These are phyloP conservation scores for Rutpela maculata DNA, from an alignment of 2,888 invertebrate species.

Conservation along the genomic window DNA sequence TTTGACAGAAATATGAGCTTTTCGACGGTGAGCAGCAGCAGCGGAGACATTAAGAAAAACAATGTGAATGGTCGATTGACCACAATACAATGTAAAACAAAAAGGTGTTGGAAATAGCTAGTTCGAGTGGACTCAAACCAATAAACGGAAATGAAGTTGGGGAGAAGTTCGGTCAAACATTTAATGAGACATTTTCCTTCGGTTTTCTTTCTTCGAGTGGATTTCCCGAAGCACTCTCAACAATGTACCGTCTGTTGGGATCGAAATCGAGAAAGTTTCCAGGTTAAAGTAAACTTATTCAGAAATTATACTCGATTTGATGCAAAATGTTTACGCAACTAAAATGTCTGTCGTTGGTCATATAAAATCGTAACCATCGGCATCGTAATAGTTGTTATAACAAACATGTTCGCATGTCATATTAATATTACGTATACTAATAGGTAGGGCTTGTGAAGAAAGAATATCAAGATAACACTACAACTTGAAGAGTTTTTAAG, in stretches of 20 bases:
- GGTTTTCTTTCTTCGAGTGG: conserved; percentile 40
- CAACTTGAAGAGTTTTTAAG: background rate
- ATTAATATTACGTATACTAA: too few relatives aligned
- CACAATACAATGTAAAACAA: conserved; percentile 38
- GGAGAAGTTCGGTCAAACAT: conserved; percentile 47
- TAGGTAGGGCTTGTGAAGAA: too few relatives aligned
- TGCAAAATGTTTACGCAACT: conserved; percentile 24
- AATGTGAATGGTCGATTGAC: conserved; percentile 21
- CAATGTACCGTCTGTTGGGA: conserved; percentile 27
- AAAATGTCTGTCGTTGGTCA: too few relatives aligned
- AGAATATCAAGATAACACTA: too few relatives aligned
- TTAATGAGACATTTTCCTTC: conserved; percentile 50
- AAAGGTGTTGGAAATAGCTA: conserved; percentile 30
- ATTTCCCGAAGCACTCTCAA: conserved; percentile 26
- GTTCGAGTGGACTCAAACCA: conserved; percentile 16
- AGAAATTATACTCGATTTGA: conserved; percentile 28
- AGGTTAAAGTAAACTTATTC: conserved; percentile 27
- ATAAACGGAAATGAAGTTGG: conserved; percentile 33
- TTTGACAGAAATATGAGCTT: background rate
- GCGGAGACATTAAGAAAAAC: conserved; percentile 39
- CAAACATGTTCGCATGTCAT: too few relatives aligned
- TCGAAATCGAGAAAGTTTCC: conserved; percentile 27
- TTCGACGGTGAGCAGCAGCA: background rate
- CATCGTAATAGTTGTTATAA: too few relatives aligned
- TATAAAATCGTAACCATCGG: too few relatives aligned